These are phyloP conservation scores for Chondrilla cf. caribensis DNA, from an alignment of 37 sponge, comb jelly and placozoan genomes.

Conservation along the genomic window DNA sequence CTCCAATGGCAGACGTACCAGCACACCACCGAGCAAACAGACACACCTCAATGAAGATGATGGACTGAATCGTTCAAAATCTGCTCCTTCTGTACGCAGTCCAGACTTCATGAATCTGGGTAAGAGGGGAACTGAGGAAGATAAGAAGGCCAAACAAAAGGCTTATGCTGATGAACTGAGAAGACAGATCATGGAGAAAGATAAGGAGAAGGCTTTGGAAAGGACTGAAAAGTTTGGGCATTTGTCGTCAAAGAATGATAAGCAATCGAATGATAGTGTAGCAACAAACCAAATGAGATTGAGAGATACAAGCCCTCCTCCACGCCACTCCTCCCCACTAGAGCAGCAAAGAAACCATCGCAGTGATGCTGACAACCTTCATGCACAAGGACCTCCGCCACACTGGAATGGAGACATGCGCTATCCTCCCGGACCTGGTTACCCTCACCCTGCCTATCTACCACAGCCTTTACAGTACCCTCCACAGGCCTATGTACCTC, in stretches of 20 bases:
- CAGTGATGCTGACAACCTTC: no score
- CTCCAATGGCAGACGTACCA: not conserved
- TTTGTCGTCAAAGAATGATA: not conserved
- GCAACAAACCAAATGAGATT: not conserved
- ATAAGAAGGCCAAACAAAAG: conserved; percentile 38
- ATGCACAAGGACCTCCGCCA: not conserved
- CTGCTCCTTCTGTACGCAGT: not conserved
- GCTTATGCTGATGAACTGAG: conserved; percentile 60
- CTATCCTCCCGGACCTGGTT: not conserved
- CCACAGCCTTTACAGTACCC: not conserved
- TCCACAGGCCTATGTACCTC: not conserved
- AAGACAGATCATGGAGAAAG: conserved; percentile 47
- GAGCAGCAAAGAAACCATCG: not conserved
- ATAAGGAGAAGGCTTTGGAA: not conserved
- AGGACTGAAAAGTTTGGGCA: not conserved
- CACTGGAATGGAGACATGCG: not conserved
- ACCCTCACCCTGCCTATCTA: not conserved
- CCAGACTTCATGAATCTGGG: conserved; percentile 12
- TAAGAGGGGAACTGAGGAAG: not conserved
- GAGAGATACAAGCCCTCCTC: not conserved
- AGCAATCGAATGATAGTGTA: not conserved
- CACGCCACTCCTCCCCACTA: not conserved
- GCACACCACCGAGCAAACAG: conserved; percentile 23
- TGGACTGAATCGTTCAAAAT: not conserved
- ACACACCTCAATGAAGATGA: not conserved